These are phyloP conservation scores for Cheilosia scutellata DNA, from an alignment of 2,888 invertebrate species.

Conservation along the genomic window DNA sequence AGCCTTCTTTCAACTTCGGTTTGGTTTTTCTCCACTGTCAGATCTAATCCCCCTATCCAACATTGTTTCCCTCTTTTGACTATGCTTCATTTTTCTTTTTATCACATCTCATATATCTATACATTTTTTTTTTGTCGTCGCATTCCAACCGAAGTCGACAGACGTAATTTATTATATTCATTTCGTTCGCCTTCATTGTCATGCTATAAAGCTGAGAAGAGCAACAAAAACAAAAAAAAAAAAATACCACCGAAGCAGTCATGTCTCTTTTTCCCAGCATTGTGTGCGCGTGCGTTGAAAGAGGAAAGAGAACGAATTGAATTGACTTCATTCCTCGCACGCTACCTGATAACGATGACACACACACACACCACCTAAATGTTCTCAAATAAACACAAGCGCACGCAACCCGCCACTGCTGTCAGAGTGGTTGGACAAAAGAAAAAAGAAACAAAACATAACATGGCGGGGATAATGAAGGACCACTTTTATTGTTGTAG, in stretches of 20 bases:
- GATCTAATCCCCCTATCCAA: slow-evolving; percentile 42
- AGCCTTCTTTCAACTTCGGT: slow-evolving; percentile 15
- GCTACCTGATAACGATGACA: slow-evolving; percentile 68
- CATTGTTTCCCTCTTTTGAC: slow-evolving; percentile 23
- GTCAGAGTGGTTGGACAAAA: slow-evolving; percentile 64
- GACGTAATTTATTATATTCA: slow-evolving; percentile 74
- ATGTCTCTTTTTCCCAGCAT: slow-evolving; percentile 17
- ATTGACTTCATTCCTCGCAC: slow-evolving; percentile 23
- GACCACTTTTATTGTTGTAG: slow-evolving; percentile 46
- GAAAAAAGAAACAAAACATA: slow-evolving; percentile 74
- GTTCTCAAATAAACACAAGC: slow-evolving; percentile 57
- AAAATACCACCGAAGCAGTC: slow-evolving; percentile 30
- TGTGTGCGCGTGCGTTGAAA: slow-evolving; percentile 69
- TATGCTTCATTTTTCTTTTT: slow-evolving; percentile 63
- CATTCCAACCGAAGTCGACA: slow-evolving; percentile 70
- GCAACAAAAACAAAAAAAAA: slow-evolving; percentile 14
- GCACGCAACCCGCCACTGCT: slow-evolving; percentile 26
- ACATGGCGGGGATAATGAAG: slow-evolving; percentile 75
- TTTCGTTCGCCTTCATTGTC: slow-evolving; percentile 72
- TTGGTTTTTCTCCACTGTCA: slow-evolving; percentile 15
- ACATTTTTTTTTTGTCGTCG: slow-evolving; percentile 56
- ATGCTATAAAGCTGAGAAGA: slow-evolving; percentile 35
- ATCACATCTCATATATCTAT: background rate
- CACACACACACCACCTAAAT: slow-evolving; percentile 15
- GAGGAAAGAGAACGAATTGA: slow-evolving; percentile 61